These are phyloP conservation scores for Pangasianodon gigas DNA, from an alignment of 2,113 vertebrate species.

Conservation along the genomic window DNA sequence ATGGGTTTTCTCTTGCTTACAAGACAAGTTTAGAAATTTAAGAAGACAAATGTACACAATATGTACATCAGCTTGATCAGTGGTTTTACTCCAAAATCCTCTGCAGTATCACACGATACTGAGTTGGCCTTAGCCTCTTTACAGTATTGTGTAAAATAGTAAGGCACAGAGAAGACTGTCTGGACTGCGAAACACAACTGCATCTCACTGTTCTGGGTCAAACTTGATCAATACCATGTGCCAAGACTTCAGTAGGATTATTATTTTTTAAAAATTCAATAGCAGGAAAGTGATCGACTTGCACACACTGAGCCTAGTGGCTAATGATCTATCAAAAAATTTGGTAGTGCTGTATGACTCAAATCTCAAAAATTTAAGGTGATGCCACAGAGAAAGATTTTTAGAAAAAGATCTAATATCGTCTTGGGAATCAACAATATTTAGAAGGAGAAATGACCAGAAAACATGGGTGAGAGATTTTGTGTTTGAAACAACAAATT, in stretches of 20 bases:
- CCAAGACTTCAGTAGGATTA: not conserved
- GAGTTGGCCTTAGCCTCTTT: not conserved
- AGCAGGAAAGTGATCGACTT: not conserved
- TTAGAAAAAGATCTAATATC: not conserved
- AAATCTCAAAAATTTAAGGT: not conserved
- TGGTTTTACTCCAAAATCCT: not conserved
- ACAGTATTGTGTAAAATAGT: not conserved
- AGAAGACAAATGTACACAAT: not conserved
- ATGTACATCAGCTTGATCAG: not conserved
- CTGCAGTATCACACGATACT: not conserved
- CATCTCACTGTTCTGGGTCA: not conserved
- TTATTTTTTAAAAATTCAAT: not conserved
- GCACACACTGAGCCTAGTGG: not conserved
- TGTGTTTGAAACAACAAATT: not conserved
- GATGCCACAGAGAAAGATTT: not conserved
- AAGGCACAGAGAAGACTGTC: not conserved
- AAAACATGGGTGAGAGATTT: not conserved
- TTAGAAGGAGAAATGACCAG: not conserved
- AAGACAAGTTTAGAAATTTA: not conserved
- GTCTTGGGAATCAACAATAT: not conserved
- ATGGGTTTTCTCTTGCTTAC: not conserved
- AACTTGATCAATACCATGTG: not conserved
- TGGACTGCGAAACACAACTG: not conserved
- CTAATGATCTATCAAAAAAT: not conserved
- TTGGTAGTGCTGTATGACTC: not conserved